Conservation (phyloP, 2,888 invertebrate genomes). For the Parnassius glacialis region DNA sequence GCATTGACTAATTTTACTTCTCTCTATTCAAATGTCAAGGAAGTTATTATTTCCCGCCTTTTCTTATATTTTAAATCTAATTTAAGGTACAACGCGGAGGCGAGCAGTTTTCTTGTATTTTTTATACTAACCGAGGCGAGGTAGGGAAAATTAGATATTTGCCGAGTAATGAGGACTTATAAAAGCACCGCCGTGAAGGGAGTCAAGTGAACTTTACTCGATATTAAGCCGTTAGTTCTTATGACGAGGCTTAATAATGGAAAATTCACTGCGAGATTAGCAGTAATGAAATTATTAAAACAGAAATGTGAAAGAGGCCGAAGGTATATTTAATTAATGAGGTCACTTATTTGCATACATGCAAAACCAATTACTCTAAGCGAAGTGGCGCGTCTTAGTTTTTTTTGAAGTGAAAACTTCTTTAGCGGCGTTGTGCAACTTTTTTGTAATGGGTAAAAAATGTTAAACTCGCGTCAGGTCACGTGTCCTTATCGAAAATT, state of each 20-base stretch:
- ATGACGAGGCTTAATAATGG: slow-evolving; percentile 33
- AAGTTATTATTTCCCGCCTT: slow-evolving; percentile 25
- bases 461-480: too few species aligned
- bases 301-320: slow-evolving; percentile 6
- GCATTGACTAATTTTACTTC: too few species aligned
- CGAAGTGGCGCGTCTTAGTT: too few species aligned
- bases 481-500: too few species aligned
- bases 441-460: too few species aligned
- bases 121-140: slow-evolving; percentile 51
- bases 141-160: slow-evolving; percentile 65
- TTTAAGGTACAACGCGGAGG: slow-evolving; percentile 43
- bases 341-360: too few species aligned
- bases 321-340: too few species aligned
- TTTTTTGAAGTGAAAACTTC: too few species aligned
- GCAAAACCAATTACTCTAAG: too few species aligned
- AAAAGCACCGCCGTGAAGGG: slow-evolving; percentile 40
- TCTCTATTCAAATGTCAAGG: too few species aligned
- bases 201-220: slow-evolving; percentile 41
- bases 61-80: slow-evolving; percentile 32
- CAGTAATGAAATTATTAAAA: slow-evolving; percentile 16
- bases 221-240: slow-evolving; percentile 57
- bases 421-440: too few species aligned
- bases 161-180: slow-evolving; percentile 63
- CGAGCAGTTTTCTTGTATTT: slow-evolving; percentile 58
- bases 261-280: slow-evolving; percentile 17